Evolutionary conservation across 2,888 invertebrate genomes (phyloP), one percentile per base, ranked within the genome.

Genomic region (Gryllus longicercus): DNA sequence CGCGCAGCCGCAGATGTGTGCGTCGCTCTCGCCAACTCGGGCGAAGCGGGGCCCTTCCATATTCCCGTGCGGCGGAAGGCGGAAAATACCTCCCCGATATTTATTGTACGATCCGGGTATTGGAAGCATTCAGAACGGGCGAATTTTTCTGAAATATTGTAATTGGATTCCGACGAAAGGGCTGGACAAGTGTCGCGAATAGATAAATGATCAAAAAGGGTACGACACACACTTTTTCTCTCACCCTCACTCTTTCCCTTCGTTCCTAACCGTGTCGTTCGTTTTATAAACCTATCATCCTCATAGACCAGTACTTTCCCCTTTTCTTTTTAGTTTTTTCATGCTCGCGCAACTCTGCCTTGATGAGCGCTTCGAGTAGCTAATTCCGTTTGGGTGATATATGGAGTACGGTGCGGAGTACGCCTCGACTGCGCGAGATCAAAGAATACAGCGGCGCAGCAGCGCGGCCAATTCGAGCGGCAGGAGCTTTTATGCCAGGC

Each of bases 41-140:
- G 38, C 5, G 38, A 8, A 38, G 1, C 38, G 38, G 8, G 38
- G 38, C 8, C 8, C 38, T 38, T 38, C 38, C 38, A 38, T 38
- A 38, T 38, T 38, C 38, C 8, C 38, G 38, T 38, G 38, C 38
- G 8, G 8, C 38, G 38, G 38, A 38, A 38, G 38, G 38, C 38
- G 38, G 63, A n/a, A 63, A 63, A 63, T 63, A 63, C 63, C 63
- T 63, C 63, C 63, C 63, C 16, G 63, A 63, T 18, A 63, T 63
- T 63, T 63, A 63, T 63, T 63, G n/a, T 63, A 63, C 63, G 63
- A 63, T n/a, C n/a, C 63, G 63, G 63, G n/a, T 63, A 63, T 63
- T 63, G 63, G 63, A n/a, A 63, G n/a, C 63, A 63, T 63, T 63
- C 63, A 16, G n/a, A 63, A 63, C n/a, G 63, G 63, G 14, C 63